Evolutionary conservation across 2,797 vertebrate genomes (phyloP).

Genomic region (Emys orbicularis): DNA sequence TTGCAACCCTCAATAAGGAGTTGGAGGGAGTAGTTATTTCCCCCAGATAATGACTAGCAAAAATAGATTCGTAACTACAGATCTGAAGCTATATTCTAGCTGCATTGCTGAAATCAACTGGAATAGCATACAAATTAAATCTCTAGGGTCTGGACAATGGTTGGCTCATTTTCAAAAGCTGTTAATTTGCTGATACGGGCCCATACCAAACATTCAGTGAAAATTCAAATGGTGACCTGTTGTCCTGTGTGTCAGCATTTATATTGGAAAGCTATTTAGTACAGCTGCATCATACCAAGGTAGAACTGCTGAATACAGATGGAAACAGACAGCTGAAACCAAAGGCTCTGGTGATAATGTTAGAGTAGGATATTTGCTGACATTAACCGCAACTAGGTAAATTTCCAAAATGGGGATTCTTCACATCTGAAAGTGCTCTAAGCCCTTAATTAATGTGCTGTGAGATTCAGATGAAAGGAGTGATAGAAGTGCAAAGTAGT

Average conservation of each 20-base stretch:
- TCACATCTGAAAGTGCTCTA: constrained; percentile 16
- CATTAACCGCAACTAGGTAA: neutral
- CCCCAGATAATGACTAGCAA: neutral
- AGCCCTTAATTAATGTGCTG: constrained; percentile 26
- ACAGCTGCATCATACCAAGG: neutral
- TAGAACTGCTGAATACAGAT: constrained; percentile 34
- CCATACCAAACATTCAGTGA: neutral
- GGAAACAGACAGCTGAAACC: neutral
- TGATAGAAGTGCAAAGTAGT: constrained; percentile 35
- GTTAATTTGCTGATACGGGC: constrained; percentile 27
- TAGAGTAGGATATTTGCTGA: constrained; percentile 36
- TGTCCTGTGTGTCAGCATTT: neutral
- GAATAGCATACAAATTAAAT: neutral
- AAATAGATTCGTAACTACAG: neutral
- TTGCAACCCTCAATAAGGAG: constrained; percentile 28
- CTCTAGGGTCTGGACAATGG: neutral
- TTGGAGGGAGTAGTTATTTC: constrained; percentile 19
- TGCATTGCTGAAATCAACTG: neutral
- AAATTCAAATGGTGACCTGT: neutral
- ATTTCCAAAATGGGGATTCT: constrained; percentile 55
- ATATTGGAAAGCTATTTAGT: neutral
- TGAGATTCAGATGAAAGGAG: constrained; percentile 41
- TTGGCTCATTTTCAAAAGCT: constrained; percentile 15
- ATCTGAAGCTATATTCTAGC: neutral
- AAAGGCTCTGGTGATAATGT: constrained; percentile 14